phyloP scores from a whole-genome alignment of 64 coral and sea anemone species.

The Catalaphyllia jardinei region DNA sequence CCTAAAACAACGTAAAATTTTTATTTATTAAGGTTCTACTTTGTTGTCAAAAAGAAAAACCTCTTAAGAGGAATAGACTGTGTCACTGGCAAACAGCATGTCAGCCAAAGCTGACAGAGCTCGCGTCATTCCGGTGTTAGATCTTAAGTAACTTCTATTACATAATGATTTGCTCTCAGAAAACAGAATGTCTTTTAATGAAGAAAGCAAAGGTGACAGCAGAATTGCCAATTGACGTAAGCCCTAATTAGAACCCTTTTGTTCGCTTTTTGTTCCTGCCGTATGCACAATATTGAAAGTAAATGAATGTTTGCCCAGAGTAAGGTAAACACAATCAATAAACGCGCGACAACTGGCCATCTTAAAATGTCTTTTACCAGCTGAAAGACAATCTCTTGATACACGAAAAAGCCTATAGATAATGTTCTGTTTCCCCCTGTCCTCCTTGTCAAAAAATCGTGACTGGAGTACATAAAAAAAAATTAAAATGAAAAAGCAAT shows the following conservation, averaged over 20 bases:
- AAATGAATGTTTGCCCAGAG: neutral
- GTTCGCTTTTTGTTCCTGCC: neutral
- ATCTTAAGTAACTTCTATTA: neutral
- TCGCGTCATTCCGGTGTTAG: neutral
- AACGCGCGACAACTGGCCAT: neutral
- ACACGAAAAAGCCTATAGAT: no score
- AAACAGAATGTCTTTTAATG: slow-evolving; percentile 1
- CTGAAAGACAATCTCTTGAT: neutral
- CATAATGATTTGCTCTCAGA: slow-evolving; percentile 7
- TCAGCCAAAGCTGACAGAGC: neutral
- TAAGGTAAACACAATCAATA: neutral
- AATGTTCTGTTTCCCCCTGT: no score
- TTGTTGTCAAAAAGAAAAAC: neutral
- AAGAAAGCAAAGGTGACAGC: neutral
- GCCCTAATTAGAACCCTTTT: slow-evolving; percentile 9
- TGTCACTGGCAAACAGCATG: neutral
- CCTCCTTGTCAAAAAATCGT: no score
- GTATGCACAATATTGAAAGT: slow-evolving; percentile 9
- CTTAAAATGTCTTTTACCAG: neutral
- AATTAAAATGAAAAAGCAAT: no score
- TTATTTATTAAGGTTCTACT: slow-evolving; percentile 20
- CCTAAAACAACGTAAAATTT: neutral
- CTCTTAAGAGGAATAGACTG: neutral
- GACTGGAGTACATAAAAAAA: no score
- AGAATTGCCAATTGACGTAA: slow-evolving; percentile 9